phyloP scores from a whole-genome alignment of 1,140 invertebrate genomes.

The Dreissena rostriformis region DNA sequence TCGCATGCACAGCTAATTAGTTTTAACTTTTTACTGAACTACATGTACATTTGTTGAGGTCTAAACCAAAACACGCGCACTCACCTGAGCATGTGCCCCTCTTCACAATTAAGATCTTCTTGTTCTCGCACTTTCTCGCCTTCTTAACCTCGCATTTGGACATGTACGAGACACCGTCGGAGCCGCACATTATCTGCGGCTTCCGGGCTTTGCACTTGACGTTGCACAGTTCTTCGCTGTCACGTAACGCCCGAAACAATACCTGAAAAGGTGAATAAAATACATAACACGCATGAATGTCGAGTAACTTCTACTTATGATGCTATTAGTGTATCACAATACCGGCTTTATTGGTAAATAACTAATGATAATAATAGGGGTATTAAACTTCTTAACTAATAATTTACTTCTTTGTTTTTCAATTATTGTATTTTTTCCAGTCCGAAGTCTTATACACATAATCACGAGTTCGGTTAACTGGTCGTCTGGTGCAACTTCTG shows the following conservation, averaged over 20 bases:
- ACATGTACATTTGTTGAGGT: neutral
- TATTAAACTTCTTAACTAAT: neutral
- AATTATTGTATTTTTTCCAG: too few species aligned
- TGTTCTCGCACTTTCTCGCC: slow-evolving; percentile 49
- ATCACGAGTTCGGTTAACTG: too few species aligned
- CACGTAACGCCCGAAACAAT: slow-evolving; percentile 53
- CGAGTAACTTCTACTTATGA: neutral
- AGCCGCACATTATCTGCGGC: slow-evolving; percentile 44
- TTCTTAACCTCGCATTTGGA: slow-evolving; percentile 54
- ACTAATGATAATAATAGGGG: neutral
- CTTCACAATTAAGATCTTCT: slow-evolving; percentile 36
- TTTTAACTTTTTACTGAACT: too few species aligned
- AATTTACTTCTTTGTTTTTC: too few species aligned
- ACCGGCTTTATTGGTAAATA: neutral
- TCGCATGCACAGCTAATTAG: too few species aligned
- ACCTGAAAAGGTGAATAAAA: slow-evolving; percentile 27
- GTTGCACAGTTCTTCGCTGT: slow-evolving; percentile 38
- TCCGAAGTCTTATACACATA: too few species aligned
- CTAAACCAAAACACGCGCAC: neutral
- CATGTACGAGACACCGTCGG: slow-evolving; percentile 40
- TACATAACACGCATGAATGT: neutral
- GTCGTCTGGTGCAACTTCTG: too few species aligned
- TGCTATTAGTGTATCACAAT: neutral
- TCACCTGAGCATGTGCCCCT: slow-evolving; percentile 54
- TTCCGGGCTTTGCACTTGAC: slow-evolving; percentile 56